Conservation (phyloP, 2,797 vertebrate species). For the Adrianichthys oophorus region DNA sequence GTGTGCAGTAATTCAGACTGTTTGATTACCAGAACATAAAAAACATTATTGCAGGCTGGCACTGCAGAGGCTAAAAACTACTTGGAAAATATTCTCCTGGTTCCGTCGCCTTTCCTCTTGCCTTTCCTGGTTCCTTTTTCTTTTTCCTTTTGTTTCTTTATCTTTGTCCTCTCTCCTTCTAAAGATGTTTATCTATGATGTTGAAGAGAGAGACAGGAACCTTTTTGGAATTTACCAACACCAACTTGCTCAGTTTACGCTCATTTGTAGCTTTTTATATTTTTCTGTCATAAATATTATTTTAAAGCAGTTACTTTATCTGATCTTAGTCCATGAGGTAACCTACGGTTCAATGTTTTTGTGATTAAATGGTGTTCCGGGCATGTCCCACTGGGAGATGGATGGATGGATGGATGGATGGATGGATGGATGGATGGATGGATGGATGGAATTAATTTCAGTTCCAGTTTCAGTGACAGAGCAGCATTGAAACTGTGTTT, state of each 20-base stretch:
- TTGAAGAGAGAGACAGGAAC: slow-evolving; percentile 33
- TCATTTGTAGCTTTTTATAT: no score
- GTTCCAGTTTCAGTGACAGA: no score
- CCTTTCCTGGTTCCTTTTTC: slow-evolving; percentile 25
- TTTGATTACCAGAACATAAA: slow-evolving; percentile 65
- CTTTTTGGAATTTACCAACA: slow-evolving; percentile 38
- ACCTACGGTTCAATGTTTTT: neutral
- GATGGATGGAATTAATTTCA: no score
- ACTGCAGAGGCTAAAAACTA: slow-evolving; percentile 58
- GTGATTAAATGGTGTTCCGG: no score
- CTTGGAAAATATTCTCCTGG: slow-evolving; percentile 54
- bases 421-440: no score
- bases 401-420: no score
- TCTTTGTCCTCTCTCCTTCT: slow-evolving; percentile 11
- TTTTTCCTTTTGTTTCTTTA: slow-evolving; percentile 13
- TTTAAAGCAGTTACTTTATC: neutral
- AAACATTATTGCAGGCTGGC: slow-evolving; percentile 48
- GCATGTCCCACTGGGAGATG: no score
- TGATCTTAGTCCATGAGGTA: neutral
- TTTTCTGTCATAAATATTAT: neutral
- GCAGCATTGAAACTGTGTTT: no score
- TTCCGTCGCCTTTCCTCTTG: slow-evolving; percentile 39
- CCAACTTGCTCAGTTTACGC: no score
- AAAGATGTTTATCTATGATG: slow-evolving; percentile 35
- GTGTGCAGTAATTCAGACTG: slow-evolving; percentile 46